Conservation (phyloP, 2,113 vertebrate species). For the Cairina moschata region DNA sequence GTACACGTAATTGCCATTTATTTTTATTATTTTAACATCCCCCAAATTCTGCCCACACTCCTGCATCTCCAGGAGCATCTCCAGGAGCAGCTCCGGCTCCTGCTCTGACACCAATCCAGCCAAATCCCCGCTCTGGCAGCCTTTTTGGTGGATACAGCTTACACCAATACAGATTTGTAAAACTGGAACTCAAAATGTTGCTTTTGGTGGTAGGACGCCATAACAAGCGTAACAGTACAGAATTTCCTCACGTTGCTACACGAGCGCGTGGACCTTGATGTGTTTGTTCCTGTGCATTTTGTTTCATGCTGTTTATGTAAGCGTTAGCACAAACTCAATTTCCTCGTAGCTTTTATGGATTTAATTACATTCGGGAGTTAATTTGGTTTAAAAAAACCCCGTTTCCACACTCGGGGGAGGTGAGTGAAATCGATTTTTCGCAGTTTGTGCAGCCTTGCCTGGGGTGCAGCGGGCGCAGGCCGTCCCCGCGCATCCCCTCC, state of each 20-base stretch:
- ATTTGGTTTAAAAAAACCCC: conserved; percentile 24
- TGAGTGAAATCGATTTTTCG: conserved; percentile 20
- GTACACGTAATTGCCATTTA: background rate
- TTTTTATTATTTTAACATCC: background rate
- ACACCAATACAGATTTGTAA: background rate
- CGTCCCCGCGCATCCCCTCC: background rate
- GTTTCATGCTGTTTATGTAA: background rate
- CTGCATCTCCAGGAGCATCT: background rate
- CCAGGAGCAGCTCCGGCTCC: background rate
- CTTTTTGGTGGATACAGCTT: background rate
- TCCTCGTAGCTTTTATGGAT: conserved; percentile 33
- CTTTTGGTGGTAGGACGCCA: background rate
- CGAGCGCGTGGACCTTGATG: background rate
- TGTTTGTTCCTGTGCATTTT: conserved; percentile 16
- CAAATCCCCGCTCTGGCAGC: rapidly evolving
- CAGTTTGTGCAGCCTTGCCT: conserved; percentile 12
- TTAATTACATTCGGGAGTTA: conserved; percentile 51
- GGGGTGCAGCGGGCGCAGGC: background rate
- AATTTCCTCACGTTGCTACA: conserved; percentile 5
- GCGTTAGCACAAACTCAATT: background rate
- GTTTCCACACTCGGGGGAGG: conserved; percentile 9
- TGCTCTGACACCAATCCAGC: background rate
- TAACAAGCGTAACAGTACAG: background rate
- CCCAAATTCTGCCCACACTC: background rate
- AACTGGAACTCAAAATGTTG: background rate